Evolutionary conservation across 2,113 vertebrate genomes (phyloP).

Genomic region (western clawed frog (Xenopus tropicalis)): DNA sequence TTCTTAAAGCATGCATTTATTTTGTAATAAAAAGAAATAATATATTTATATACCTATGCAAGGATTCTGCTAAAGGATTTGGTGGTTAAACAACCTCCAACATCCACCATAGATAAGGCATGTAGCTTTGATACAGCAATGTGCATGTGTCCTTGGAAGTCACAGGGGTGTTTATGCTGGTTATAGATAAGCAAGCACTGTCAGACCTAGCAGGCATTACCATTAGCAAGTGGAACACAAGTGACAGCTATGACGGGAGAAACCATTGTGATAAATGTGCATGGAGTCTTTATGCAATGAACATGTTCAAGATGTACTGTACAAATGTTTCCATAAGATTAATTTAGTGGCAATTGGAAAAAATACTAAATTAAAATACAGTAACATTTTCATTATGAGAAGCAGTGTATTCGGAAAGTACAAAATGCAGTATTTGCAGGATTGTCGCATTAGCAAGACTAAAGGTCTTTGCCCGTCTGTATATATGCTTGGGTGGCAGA

Average conservation of each 20-base stretch:
- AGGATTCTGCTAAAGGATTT: background rate
- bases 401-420: background rate
- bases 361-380: background rate
- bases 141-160: conserved; percentile 16
- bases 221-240: conserved; percentile 16
- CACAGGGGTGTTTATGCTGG: conserved; percentile 9
- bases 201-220: conserved; percentile 8
- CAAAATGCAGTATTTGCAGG: too few relatives aligned
- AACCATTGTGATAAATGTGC: conserved; percentile 7
- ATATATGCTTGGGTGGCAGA: background rate
- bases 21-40: background rate
- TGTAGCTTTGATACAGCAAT: conserved; percentile 1
- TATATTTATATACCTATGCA: too few relatives aligned
- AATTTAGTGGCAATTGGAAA: background rate
- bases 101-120: background rate
- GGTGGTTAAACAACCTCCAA: background rate
- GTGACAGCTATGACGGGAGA: background rate
- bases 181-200: conserved; percentile 15
- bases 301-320: background rate
- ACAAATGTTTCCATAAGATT: too few relatives aligned
- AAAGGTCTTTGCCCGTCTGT: background rate
- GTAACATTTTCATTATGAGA: background rate
- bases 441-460: background rate
- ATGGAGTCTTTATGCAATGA: background rate
- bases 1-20: too few relatives aligned